Base-by-base conservation (phyloP, 92 coral and sea anemone genomes). In the Parazoanthus darwini region DNA sequence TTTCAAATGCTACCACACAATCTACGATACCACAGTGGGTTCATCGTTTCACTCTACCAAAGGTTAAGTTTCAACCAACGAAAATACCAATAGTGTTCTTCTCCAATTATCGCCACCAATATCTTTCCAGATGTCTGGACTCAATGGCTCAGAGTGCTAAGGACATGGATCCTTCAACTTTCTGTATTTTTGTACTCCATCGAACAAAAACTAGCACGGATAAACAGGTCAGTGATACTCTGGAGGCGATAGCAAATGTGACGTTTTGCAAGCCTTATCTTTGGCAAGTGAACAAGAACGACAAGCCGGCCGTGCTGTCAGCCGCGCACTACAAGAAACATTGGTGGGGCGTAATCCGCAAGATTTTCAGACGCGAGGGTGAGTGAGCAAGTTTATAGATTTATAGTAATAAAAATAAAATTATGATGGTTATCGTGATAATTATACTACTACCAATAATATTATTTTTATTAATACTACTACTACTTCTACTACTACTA, bases 141-240 rank as follows among this genome's bases (percentile, higher is more conserved):
- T 89, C 91, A 15, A 89, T 89, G 54, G 77, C 86, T 44, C 22
- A 8, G 56, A 88, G 88, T 59, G 80, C 85, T 42, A 58, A 43
- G 36, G 91, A 89, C 37, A 89, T 89, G 7, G 91, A 85, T 68
- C 86, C 85, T 46, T 59, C 83, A 6, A 84, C 89, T 66, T 86
- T 66, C 6, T 89, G 91, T n/a, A 82, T 89, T 73, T 89, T 89
- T 56, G 91, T 72, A 14, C 81, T 89, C 20, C 85, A 89, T 70
- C 73, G 65, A 50, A 79, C 82, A 50, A 51, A n/a, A 23, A 38
- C 18, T 20, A 54, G 59, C 18, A 54, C 59, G 59, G 74, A 65
- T 13, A 22, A 10, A 25, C 42, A 46, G 15, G 39, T 51, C 18
- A 85, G 75, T 39, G 59, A 89, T 23, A 89, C 91, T 2, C 26